A percentile compares a stretch with the other conserved stretches of the same genome.
These are phyloP conservation scores for Clanis bilineata DNA, from an alignment of 2,888 invertebrate genomes.

Conservation along the genomic window DNA sequence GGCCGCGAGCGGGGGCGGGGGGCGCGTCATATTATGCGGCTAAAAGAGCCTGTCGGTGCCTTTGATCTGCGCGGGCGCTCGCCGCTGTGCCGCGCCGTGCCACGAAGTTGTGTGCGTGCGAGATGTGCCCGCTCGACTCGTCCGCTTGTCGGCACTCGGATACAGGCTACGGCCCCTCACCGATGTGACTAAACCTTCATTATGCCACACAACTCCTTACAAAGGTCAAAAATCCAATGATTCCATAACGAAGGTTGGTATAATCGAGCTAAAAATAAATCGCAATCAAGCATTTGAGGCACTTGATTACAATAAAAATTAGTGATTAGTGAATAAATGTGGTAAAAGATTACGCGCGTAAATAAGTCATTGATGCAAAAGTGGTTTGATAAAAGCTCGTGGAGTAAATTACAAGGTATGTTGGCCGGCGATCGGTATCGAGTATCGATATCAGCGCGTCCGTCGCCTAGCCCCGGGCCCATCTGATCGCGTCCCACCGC, in stretches of 20 bases:
- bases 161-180: conserved; percentile 71
- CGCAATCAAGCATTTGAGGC: conserved; percentile 4
- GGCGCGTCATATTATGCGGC: conserved; percentile 81
- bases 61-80: conserved; percentile 71
- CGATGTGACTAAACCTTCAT: conserved; percentile 82
- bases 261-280: conserved; percentile 43
- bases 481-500: conserved; percentile 55
- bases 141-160: conserved; percentile 60
- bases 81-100: conserved; percentile 43
- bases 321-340: conserved; percentile 29
- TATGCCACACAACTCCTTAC: conserved; percentile 76
- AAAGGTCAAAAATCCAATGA: conserved; percentile 71
- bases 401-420: conserved; percentile 63
- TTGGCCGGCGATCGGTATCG: conserved; percentile 57
- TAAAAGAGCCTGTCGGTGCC: conserved; percentile 82
- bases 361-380: conserved; percentile 25
- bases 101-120: conserved; percentile 48
- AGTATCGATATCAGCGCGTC: conserved; percentile 65
- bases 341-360: conserved; percentile 3
- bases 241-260: conserved; percentile 47
- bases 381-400: conserved; percentile 36
- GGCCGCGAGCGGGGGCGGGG: conserved; percentile 67
- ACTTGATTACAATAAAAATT: conserved; percentile 33
- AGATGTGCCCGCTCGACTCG: conserved; percentile 26
- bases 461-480: conserved; percentile 66